phyloP scores from a whole-genome alignment of 2,797 vertebrate genomes.

The Bucorvus abyssinicus region DNA sequence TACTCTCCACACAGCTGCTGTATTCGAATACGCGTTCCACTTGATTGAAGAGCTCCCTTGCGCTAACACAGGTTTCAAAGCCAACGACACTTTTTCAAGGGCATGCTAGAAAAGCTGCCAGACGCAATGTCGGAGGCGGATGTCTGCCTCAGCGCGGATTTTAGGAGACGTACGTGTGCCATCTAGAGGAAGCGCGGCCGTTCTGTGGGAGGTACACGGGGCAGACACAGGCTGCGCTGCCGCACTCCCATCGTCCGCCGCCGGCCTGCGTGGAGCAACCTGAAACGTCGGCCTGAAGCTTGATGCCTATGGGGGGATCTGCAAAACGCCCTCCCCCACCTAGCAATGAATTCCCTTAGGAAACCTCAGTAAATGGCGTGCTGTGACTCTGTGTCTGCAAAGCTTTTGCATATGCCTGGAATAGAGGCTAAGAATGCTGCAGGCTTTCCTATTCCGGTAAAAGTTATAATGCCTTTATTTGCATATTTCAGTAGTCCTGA shows the following conservation, averaged over 20 bases:
- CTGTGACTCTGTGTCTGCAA: background rate
- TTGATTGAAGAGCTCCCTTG: background rate
- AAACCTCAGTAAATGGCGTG: background rate
- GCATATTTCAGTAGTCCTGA: background rate
- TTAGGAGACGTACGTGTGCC: conserved; percentile 46
- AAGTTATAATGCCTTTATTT: background rate
- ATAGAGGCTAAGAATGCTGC: background rate
- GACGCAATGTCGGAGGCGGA: fast-evolving
- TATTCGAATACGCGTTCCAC: background rate
- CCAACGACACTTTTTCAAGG: background rate
- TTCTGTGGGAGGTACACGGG: too few species aligned
- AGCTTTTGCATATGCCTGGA: background rate
- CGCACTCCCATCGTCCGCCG: background rate
- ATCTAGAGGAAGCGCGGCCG: conserved; percentile 62
- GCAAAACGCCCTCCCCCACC: too few species aligned
- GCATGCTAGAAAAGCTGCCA: background rate
- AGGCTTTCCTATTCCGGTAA: background rate
- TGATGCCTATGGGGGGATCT: too few species aligned
- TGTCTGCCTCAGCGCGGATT: background rate
- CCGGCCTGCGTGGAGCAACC: background rate
- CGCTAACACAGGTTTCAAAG: background rate
- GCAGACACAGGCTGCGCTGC: background rate
- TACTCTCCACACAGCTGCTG: background rate
- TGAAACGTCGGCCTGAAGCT: too few species aligned
- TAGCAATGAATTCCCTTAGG: too few species aligned